Percentiles rank a stretch among this genome's conserved stretches.
phyloP scores from a whole-genome alignment of 1,140 invertebrate genomes.

The Pollicipes pollicipes region DNA sequence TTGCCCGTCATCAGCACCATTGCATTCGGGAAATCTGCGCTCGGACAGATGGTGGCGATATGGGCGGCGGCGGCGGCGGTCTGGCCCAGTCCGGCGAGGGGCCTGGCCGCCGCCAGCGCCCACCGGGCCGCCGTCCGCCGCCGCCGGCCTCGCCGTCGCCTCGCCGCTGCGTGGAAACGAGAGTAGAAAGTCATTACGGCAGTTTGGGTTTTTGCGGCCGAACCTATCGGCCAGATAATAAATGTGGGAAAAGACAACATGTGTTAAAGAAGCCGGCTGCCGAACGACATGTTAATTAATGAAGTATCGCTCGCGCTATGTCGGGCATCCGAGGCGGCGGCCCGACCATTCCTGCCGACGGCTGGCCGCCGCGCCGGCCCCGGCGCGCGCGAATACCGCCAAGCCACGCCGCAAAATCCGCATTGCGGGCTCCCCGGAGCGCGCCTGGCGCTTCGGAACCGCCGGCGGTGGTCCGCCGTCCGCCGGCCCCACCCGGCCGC shows the following conservation, averaged over 20 bases:
- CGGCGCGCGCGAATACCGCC: no score
- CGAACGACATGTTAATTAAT: not conserved
- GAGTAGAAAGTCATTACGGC: not conserved
- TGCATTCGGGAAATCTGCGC: not conserved
- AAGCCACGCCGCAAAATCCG: no score
- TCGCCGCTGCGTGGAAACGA: not conserved
- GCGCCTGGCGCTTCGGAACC: no score
- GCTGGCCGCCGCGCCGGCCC: no score
- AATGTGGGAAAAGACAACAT: not conserved
- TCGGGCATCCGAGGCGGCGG: not conserved
- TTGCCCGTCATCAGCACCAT: not conserved
- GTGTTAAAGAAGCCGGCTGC: not conserved
- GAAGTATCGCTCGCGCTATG: not conserved
- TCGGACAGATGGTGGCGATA: not conserved
- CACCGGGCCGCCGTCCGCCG: no score
- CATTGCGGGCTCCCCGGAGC: no score
- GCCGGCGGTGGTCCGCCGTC: no score
- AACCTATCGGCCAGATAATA: not conserved
- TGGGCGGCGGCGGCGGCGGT: no score
- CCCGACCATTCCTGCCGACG: not conserved
- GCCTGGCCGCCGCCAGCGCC: no score
- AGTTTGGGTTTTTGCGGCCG: not conserved
- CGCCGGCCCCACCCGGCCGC: no score
- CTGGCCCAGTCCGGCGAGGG: no score
- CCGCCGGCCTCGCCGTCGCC: no score